Evolutionary conservation across 30 jellyfish, hydroid and myxozoan genomes (phyloP), one percentile per base, ranked within the genome.

Genomic region (Aurelia aurita complex sp. Pacific): DNA sequence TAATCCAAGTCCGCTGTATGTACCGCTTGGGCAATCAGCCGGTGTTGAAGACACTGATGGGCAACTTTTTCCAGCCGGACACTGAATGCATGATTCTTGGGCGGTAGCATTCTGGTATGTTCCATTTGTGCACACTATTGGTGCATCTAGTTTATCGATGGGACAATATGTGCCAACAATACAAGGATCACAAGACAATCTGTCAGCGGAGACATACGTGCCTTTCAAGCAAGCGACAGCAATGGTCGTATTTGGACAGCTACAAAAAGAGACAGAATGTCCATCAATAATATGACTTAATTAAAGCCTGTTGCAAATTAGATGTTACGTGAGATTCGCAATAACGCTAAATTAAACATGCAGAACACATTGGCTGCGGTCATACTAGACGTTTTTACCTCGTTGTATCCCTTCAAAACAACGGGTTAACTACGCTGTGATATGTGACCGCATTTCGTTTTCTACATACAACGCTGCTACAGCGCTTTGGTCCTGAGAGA

Each of bases 91-190:
- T 9, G 78, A 57, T 10, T 69, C 53, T 67, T 85, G 96, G 57
- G 74, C 87, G 34, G 94, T 64, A 32, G 63, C 76, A 43, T 91
- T 81, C 63, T 91, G 98, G 52, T 85, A 91, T 16, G 96, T 91
- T 16, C 98, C 96, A 72, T 91, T 91, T 17, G 64, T 53, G 68
- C 86, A 76, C 10, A 62, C 66, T 13, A 76, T 33, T 14, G 76
- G 86, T 5, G 76, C 32, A 38, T 76, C 82, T 15, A 80, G 33
- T 34, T 69, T 34, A 46, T 87, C 52, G 8, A 67, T 29, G 12
- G 97, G 97, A 69, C 97, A 90, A 82, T 83, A 83, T 5, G 14
- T 19, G 53, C 8, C 52, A 51, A 85, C 81, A 12, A 95, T 96
- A 72, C 93, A 83, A 10, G 93, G 93, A n/a, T 14, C 60, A 23